Conservation (phyloP, 2,797 vertebrate genomes). For the Nothura maculosa region DNA sequence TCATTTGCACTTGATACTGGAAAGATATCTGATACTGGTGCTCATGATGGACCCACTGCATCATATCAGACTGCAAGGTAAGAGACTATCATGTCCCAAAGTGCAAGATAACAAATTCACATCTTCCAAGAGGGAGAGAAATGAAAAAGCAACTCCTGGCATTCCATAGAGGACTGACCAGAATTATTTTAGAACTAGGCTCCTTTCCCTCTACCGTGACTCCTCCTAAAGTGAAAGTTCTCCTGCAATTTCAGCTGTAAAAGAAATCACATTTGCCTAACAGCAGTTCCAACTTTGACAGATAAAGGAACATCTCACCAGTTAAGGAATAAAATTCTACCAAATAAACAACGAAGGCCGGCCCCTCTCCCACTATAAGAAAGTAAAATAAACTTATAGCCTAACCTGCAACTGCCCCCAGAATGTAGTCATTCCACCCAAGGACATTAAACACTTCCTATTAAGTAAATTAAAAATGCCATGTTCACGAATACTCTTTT, state of each 20-base stretch:
- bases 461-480: neutral
- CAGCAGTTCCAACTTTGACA: neutral
- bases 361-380: neutral
- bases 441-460: neutral
- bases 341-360: neutral
- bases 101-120: neutral
- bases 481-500: neutral
- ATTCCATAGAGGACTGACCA: accelerated
- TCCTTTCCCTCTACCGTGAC: neutral
- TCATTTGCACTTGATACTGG: accelerated
- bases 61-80: accelerated
- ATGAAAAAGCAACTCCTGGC: neutral
- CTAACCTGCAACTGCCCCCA: neutral
- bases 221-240: neutral
- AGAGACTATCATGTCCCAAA: neutral
- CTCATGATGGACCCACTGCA: neutral
- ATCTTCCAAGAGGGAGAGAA: neutral
- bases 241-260: neutral
- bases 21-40: neutral
- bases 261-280: neutral
- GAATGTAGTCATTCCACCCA: neutral
- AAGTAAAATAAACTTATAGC: neutral
- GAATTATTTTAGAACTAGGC: accelerated
- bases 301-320: neutral
- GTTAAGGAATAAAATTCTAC: neutral